Percentiles rank a stretch among this genome's conserved stretches.
phyloP scores from a whole-genome alignment of 1,140 invertebrate genomes.

The Araneus ventricosus region DNA sequence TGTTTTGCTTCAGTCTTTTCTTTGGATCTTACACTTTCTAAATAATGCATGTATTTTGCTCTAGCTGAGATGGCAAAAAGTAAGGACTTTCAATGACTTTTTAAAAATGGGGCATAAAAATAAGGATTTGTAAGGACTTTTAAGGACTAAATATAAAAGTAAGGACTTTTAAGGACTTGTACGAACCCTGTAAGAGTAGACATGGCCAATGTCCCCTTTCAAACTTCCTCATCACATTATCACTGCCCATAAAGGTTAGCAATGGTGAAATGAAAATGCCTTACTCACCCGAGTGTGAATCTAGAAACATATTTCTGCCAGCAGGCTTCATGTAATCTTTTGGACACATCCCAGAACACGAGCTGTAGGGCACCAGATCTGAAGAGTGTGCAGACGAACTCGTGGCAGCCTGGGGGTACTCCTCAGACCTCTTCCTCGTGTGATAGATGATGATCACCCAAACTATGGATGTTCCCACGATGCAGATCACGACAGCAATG shows the following conservation, averaged over 20 bases:
- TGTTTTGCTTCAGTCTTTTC: no score
- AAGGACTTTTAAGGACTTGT: no score
- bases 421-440: constrained; percentile 84
- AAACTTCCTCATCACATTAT: no score
- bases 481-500: constrained; percentile 93
- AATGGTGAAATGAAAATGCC: not conserved
- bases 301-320: constrained; percentile 58
- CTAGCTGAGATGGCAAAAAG: no score
- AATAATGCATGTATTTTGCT: no score
- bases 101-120: no score
- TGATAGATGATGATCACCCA: constrained; percentile 96
- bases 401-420: not conserved
- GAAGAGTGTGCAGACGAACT: constrained; percentile 52
- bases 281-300: constrained; percentile 73
- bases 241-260: not conserved
- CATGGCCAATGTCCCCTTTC: no score
- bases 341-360: constrained; percentile 23
- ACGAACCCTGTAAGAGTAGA: no score
- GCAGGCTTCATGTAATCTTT: constrained; percentile 54
- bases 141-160: no score
- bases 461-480: constrained; percentile 92
- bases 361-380: constrained; percentile 33
- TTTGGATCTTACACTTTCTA: no score
- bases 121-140: no score
- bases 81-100: no score